A percentile compares a stretch with the other conserved stretches of the same genome.
These are phyloP conservation scores for Bombyx huttoni DNA, from an alignment of 2,888 invertebrate genomes.

Conservation along the genomic window DNA sequence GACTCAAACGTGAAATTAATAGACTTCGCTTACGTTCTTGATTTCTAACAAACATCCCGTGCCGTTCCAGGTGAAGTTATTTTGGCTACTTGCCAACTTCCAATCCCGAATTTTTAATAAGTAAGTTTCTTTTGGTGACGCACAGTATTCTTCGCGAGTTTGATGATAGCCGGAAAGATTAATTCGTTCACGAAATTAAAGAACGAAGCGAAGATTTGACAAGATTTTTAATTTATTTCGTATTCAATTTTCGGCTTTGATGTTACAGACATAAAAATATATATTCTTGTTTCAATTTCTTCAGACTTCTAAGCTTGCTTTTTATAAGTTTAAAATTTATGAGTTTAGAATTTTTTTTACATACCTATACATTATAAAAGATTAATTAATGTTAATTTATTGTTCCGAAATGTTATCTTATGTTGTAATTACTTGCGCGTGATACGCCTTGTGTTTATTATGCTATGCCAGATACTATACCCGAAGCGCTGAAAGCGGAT, in stretches of 20 bases:
- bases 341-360: no score
- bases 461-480: no score
- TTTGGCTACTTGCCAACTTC: constrained; percentile 17
- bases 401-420: no score
- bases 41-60: constrained; percentile 17
- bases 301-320: no score
- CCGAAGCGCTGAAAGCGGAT: no score
- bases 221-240: background rate
- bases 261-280: background rate
- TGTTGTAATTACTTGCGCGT: no score
- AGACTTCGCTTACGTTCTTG: background rate
- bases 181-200: background rate
- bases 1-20: background rate
- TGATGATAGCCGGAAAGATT: background rate
- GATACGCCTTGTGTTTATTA: no score
- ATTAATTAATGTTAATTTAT: no score
- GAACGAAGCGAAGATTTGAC: background rate
- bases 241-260: background rate
- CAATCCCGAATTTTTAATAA: constrained; percentile 21
- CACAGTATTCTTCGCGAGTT: constrained; percentile 1
- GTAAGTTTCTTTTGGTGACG: constrained; percentile 22
- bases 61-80: constrained; percentile 20
- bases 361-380: no score
- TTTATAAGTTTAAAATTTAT: no score
- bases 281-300: no score